phyloP scores from a whole-genome alignment of 2,797 vertebrate genomes.

The Heterohyrax brucei region DNA sequence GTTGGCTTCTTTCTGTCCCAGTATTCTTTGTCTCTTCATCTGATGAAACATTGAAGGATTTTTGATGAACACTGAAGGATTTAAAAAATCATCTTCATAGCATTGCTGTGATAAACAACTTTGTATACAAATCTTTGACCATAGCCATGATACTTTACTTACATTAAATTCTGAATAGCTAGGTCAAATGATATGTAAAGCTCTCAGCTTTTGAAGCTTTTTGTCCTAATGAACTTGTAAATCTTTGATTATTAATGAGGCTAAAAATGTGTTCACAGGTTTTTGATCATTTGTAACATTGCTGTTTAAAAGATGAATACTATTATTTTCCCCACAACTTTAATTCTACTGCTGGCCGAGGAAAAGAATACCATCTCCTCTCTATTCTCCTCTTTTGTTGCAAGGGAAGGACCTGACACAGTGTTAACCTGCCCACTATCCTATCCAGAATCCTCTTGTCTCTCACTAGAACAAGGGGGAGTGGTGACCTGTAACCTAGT shows the following conservation, averaged over 20 bases:
- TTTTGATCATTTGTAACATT: not conserved
- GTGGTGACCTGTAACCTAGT: not conserved
- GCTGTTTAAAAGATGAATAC: not conserved
- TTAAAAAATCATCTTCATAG: not conserved
- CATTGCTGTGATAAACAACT: not conserved
- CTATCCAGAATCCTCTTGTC: not conserved
- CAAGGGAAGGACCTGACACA: conserved; percentile 15
- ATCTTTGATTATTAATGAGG: conserved; percentile 20
- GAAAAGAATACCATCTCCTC: not conserved
- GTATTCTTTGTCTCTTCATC: not conserved
- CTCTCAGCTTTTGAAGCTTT: not conserved
- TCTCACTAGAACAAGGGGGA: not conserved
- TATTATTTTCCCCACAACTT: not conserved
- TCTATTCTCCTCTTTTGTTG: conserved; percentile 19
- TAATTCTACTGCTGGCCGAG: not conserved
- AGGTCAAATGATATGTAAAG: not conserved
- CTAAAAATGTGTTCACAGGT: not conserved
- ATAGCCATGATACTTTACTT: not conserved
- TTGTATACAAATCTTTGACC: conserved; percentile 4
- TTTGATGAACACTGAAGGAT: not conserved
- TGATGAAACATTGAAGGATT: not conserved
- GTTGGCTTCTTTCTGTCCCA: not conserved
- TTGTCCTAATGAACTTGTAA: conserved; percentile 4
- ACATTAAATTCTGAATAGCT: conserved; percentile 31
- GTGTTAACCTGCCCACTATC: not conserved